Base-by-base conservation (phyloP, 2,888 invertebrate species). In the Pollenia labialis region DNA sequence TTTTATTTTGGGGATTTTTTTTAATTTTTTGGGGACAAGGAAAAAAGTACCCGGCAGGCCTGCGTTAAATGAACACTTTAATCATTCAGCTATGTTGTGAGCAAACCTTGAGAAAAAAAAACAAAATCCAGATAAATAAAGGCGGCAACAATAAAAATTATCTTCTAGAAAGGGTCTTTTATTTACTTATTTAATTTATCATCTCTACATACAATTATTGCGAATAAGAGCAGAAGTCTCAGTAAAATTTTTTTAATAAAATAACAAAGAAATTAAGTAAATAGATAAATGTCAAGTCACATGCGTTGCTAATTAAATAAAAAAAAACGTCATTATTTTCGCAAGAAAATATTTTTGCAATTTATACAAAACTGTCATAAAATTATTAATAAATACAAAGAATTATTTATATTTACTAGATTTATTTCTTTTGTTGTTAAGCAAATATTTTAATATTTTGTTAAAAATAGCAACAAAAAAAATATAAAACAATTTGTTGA, bases 231-330 rank as follows among this genome's bases (percentile, higher is more conserved):
- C 11, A 48, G 50, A 60, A 1, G 10, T 74, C 40, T 75, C 23
- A 46, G 44, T 75, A 14, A 40, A 8, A 42, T 42, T 4, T 32
- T 6, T 32, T 32, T 42, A 32, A 40, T 50, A 75, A 12, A 62
- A 50, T 50, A 62, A 75, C 18, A 50, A 75, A 42, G 9, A 42
- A 50, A 74, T 60, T n/a, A 60, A 60, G 12, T 16, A 48, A 74
- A 72, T 46, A 46, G 14, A 14, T 58, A 58, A 40, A 56, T 46
- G 10, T 32, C 32, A 56, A 40, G 52, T 68, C 66, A 48, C 77
- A 48, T 32, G 16, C 48, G 56, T 66, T 68, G 40, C 16, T 32
- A 77, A 77, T 44, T 71, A 71, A 54, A 72, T 18, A 32, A 16
- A 18, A 32, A 16, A 18, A 23, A 48, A 66, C 32, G 32, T 32